These are phyloP conservation scores for Apeltes quadracus DNA, from an alignment of 2,113 vertebrate genomes.

Conservation along the genomic window DNA sequence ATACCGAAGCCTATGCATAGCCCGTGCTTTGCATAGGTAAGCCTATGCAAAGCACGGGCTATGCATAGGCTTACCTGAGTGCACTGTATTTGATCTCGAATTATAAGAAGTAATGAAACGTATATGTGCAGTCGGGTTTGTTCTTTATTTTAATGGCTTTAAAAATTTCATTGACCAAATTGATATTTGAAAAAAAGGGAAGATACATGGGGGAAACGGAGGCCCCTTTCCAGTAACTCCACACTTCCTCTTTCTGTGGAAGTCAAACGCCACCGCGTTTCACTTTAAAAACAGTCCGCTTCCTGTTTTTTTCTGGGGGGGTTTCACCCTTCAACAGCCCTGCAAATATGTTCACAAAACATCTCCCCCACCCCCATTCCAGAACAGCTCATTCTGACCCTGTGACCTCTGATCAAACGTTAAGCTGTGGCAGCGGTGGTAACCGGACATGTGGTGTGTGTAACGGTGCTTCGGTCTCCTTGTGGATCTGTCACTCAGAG, in stretches of 20 bases:
- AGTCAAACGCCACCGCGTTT: constrained; percentile 19
- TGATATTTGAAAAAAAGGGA: constrained; percentile 21
- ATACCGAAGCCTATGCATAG: too few relatives aligned
- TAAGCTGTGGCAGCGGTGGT: not conserved
- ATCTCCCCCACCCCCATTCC: too few relatives aligned
- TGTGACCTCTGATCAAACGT: constrained; percentile 16
- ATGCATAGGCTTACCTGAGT: not conserved
- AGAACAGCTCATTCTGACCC: not conserved
- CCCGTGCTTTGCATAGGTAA: too few relatives aligned
- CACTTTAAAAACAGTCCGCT: constrained; percentile 53
- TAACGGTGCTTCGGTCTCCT: constrained; percentile 10
- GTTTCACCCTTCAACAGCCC: not conserved
- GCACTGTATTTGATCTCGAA: not conserved
- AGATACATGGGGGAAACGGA: constrained; percentile 25
- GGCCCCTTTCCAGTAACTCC: constrained; percentile 43
- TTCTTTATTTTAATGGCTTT: not conserved
- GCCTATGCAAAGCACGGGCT: not conserved
- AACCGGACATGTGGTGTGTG: constrained; percentile 16
- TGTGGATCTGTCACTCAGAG: constrained; percentile 17
- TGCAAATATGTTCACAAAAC: not conserved
- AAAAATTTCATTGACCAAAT: not conserved
- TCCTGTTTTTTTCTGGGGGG: constrained; percentile 59
- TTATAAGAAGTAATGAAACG: not conserved
- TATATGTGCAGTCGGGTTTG: not conserved
- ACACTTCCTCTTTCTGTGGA: constrained; percentile 61